Percentiles rank a stretch among this genome's conserved stretches.
Conservation (phyloP, 2,888 invertebrate genomes). For the Acrobasis repandana region DNA sequence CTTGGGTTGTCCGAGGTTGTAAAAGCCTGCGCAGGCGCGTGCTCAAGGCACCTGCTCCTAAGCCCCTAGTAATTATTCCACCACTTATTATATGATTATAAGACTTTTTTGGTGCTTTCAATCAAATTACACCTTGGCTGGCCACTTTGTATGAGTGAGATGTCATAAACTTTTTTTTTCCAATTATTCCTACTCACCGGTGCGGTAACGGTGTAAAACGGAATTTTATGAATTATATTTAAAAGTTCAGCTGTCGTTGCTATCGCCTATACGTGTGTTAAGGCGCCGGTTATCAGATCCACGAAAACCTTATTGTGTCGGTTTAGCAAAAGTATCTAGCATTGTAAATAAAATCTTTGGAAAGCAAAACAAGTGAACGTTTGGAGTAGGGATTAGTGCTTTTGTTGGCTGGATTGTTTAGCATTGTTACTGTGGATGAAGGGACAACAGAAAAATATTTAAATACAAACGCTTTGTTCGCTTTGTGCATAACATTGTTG, state of each 20-base stretch:
- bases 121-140: conserved; percentile 82
- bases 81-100: conserved; percentile 82
- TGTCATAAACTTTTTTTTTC: conserved; percentile 76
- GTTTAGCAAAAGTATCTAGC: conserved; percentile 21
- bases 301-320: conserved; percentile 19
- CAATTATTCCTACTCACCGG: conserved; percentile 51
- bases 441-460: conserved; percentile 37
- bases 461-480: conserved; percentile 28
- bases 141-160: conserved; percentile 77
- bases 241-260: conserved; percentile 22
- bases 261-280: conserved; percentile 19
- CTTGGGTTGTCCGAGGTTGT: conserved; percentile 46
- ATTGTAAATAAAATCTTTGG: conserved; percentile 21
- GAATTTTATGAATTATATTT: conserved; percentile 48
- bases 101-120: conserved; percentile 82
- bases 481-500: conserved; percentile 14
- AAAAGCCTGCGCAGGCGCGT: conserved; percentile 54
- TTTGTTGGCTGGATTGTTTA: conserved; percentile 38
- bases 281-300: conserved; percentile 19
- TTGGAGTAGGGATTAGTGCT: conserved; percentile 31
- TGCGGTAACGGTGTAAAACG: conserved; percentile 69
- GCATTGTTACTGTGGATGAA: conserved; percentile 29
- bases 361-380: conserved; percentile 22
- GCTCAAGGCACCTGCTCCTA: conserved; percentile 73
- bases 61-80: conserved; percentile 79